Percentiles rank a stretch among this genome's conserved stretches.
Evolutionary conservation across 2,888 invertebrate species (phyloP).

Genomic region (Hydroisotoma schaefferi): DNA sequence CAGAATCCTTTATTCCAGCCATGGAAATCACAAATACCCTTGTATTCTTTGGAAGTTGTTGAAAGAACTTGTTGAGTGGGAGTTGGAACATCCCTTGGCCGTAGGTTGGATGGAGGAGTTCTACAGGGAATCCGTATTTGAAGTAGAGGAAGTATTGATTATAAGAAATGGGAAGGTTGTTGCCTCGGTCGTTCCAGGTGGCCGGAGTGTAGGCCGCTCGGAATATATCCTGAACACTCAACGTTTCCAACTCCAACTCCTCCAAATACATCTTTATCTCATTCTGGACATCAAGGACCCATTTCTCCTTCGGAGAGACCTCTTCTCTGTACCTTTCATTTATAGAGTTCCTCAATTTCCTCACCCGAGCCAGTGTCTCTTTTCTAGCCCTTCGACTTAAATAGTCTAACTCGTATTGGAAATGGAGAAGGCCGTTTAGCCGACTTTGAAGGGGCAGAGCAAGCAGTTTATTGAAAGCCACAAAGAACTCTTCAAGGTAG

Average conservation of each 20-base stretch:
- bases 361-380: neutral
- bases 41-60: neutral
- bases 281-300: neutral
- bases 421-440: neutral
- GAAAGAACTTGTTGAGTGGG: neutral
- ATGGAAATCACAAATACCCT: constrained; percentile 17
- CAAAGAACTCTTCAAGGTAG: neutral
- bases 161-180: too few species aligned
- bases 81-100: neutral
- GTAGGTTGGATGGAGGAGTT: constrained; percentile 5
- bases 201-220: neutral
- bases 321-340: neutral
- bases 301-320: neutral
- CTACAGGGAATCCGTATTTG: neutral
- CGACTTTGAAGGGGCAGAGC: neutral
- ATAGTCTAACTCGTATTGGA: constrained; percentile 4
- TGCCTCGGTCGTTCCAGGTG: neutral
- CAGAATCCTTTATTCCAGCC: constrained; percentile 24
- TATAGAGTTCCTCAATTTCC: neutral
- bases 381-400: neutral
- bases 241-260: neutral
- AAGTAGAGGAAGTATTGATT: too few species aligned
- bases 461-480: neutral
- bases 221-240: constrained; percentile 1
- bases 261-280: neutral